Base-by-base conservation (phyloP, 92 coral and sea anemone species). In the Porites cylindrica region DNA sequence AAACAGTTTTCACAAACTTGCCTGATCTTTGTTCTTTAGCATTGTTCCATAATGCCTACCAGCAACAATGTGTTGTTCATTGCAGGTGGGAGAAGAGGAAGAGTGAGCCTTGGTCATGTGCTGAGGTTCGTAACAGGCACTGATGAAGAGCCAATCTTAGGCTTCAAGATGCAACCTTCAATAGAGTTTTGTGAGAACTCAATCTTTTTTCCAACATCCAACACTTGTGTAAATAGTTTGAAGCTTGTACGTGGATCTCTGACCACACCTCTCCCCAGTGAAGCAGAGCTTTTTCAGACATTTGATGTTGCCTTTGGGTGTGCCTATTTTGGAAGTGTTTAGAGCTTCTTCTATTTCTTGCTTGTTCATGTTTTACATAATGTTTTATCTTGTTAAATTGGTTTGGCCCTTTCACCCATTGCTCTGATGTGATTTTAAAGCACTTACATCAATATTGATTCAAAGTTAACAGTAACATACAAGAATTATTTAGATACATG, bases 21-120 rank as follows among this genome's bases (percentile, higher is more conserved):
- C 26, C 26, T 24, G 26, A 24, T 24, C 26, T 24, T 24, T 24
- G 26, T 24, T 24, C 26, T 24, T 24, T 24, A 24, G 26, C 26
- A 24, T 24, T 24, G 26, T 24, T 24, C 26, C 26, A 24, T 24
- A 24, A 24, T 24, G 26, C 26, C 26, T 24, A 24, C 26, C 26
- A 24, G 26, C 26, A 24, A 24, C 26, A 24, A 24, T 24, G 26
- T 24, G 26, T 24, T 24, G 26, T 24, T 24, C 26, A 24, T 24
- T 24, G 26, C 26, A 24, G 26, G 26, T 93, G 93, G 93, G 19
- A 77, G 78, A 43, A 90, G 93, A 67, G 76, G 68, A 12, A 74
- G 80, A 47, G 51, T 93, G 72, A 87, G 90, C 79, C 85, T 90
- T 66, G 92, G 90, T 13, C 79, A 90, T 59, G 90, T 93, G 65